phyloP scores from a whole-genome alignment of 2,797 vertebrate genomes.

The Cyclopterus lumpus region DNA sequence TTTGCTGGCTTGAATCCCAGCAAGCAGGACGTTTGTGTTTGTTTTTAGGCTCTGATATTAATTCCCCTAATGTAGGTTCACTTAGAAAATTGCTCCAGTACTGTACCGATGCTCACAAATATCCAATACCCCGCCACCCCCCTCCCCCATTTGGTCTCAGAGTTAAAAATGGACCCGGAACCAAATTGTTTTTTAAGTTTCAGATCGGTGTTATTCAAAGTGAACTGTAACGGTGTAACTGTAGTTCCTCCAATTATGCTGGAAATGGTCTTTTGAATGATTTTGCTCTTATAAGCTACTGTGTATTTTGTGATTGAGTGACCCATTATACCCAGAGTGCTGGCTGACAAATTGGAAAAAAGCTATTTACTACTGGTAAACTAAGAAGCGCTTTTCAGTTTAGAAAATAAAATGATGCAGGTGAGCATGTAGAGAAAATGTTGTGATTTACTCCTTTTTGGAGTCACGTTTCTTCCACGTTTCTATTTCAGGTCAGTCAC shows the following conservation, averaged over 20 bases:
- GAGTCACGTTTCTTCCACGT: not conserved
- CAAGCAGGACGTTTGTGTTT: constrained; percentile 15
- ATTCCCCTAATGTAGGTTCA: constrained; percentile 29
- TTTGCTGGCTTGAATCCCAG: constrained; percentile 37
- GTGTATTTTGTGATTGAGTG: constrained; percentile 49
- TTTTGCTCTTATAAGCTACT: constrained; percentile 44
- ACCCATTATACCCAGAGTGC: constrained; percentile 49
- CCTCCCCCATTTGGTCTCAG: not conserved
- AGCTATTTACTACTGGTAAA: constrained; percentile 4
- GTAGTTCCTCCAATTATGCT: constrained; percentile 48
- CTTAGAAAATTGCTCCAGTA: constrained; percentile 6
- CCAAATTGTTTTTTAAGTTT: constrained; percentile 34
- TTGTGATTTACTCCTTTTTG: constrained; percentile 18
- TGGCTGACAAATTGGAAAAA: constrained; percentile 48
- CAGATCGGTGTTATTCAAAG: constrained; percentile 52
- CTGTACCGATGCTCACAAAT: constrained; percentile 21
- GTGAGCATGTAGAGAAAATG: constrained; percentile 2
- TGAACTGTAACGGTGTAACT: constrained; percentile 47
- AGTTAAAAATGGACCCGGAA: constrained; percentile 30
- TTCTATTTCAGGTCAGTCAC: constrained; percentile 76
- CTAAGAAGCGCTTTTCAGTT: constrained; percentile 7
- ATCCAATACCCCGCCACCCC: not conserved
- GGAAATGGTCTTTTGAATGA: constrained; percentile 61
- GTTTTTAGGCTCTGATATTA: constrained; percentile 18
- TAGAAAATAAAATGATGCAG: constrained; percentile 30